Evolutionary conservation across 2,888 invertebrate genomes (phyloP).

Genomic region (Osedax frankpressi): DNA sequence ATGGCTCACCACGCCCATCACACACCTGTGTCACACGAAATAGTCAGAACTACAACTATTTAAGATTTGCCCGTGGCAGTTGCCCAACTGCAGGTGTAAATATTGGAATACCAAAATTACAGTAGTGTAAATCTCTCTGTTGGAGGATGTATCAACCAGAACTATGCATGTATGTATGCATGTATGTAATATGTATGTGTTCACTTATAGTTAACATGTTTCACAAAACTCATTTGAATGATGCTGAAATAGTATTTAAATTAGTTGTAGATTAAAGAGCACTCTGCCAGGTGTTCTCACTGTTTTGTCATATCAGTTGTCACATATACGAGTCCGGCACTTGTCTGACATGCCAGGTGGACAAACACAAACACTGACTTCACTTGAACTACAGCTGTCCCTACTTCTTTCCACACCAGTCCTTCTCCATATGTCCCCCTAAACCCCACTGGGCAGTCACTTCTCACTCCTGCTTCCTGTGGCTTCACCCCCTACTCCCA

Average conservation of each 20-base stretch:
- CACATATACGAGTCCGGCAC: background rate
- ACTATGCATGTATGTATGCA: background rate
- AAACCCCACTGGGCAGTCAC: too few relatives aligned
- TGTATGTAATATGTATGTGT: background rate
- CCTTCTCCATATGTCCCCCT: too few relatives aligned
- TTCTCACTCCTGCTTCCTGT: too few relatives aligned
- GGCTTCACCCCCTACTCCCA: too few relatives aligned
- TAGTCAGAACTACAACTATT: background rate
- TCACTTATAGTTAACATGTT: too few relatives aligned
- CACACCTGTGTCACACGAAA: slow-evolving; percentile 53
- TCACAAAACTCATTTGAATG: background rate
- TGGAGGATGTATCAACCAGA: background rate
- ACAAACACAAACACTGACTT: background rate
- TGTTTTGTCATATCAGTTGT: background rate
- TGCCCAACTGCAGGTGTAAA: background rate
- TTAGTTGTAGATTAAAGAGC: background rate
- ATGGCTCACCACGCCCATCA: slow-evolving; percentile 65
- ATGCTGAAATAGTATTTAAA: slow-evolving; percentile 2
- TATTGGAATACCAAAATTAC: background rate
- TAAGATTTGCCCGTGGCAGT: background rate
- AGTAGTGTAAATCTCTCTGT: background rate
- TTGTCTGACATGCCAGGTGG: background rate
- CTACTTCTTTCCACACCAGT: too few relatives aligned
- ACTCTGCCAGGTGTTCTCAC: too few relatives aligned
- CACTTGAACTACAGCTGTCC: background rate